Evolutionary conservation across 2,797 vertebrate species (phyloP), one percentile per base, ranked within the genome.

Genomic region (Rhinogobio ventralis): DNA sequence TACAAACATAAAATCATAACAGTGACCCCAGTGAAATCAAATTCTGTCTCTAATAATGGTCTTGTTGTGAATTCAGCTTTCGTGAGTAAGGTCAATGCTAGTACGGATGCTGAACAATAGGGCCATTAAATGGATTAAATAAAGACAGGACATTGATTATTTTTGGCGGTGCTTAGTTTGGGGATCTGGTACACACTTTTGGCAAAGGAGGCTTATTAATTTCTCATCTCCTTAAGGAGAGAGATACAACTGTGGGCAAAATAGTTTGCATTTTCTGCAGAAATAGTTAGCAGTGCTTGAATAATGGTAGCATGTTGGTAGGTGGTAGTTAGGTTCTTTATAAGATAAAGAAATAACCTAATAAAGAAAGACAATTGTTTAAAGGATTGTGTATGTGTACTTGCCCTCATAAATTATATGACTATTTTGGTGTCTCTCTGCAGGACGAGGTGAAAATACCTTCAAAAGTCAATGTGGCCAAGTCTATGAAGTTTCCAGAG

Each of bases 371-470:
- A 66, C 25, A 30, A 28, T 49, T 79, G 10, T 49, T 23, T 79
- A n/a, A 28, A 72, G 19, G 5, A 55, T 33, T 79, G n/a, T 46
- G 8, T 71, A 60, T 80, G 28, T 69, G 39, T 20, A 7, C 23
- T 33, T 80, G 36, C 2, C 30, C 15, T 76, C 25, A 46, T 60
- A 13, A 60, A 36, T 45, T 2, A 80, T 13, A 42, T 62, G 53
- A 80, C 64, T 79, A 20, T 73, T 73, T 51, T n/a, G 77, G 5
- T 85, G 15, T 83, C 60, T 49, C 36, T 86, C 23, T 79, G 60
- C 93, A 99, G 98, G 98, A 99, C 90, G 98, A 99, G 86, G 96
- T 97, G 89, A 99, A 99, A 91, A 88, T 99, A 74, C 95, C 97
- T 0, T 96, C 97, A 36, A 99, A 96, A 87, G 91, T 99, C 89